Percentiles rank a stretch among this genome's conserved stretches.
Evolutionary conservation across 2,113 vertebrate genomes (phyloP).

Genomic region (Apus apus): DNA sequence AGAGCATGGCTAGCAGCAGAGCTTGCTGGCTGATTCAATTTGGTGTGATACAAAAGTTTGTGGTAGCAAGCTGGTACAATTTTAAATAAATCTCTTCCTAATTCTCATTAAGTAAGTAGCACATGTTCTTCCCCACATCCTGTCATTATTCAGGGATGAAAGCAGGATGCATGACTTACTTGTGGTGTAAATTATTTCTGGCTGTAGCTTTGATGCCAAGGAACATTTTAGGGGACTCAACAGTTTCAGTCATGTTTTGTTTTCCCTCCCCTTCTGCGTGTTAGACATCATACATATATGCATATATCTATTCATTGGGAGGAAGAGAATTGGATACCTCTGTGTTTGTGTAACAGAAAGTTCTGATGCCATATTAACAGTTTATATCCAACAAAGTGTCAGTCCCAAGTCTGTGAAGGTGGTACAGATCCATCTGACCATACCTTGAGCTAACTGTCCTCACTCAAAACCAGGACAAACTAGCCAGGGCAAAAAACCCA

Average conservation of each 20-base stretch:
- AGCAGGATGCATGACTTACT: neutral
- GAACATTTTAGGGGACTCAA: neutral
- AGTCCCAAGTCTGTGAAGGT: neutral
- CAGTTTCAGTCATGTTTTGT: neutral
- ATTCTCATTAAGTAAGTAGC: neutral
- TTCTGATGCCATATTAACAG: neutral
- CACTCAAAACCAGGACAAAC: neutral
- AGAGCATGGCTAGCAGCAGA: neutral
- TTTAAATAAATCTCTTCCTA: neutral
- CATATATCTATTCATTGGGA: neutral
- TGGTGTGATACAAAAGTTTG: neutral
- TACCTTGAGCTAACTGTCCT: neutral
- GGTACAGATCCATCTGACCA: neutral
- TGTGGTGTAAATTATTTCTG: slow-evolving; percentile 3
- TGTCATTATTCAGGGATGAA: neutral
- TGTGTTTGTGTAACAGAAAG: neutral
- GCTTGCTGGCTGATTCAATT: neutral
- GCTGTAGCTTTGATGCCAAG: neutral
- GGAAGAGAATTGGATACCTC: neutral
- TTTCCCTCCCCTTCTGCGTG: neutral
- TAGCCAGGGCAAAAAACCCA: rapidly evolving
- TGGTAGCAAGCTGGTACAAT: neutral
- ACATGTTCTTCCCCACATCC: neutral
- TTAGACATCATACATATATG: neutral
- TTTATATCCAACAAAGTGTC: neutral